Percentiles rank a stretch among this genome's conserved stretches.
phyloP scores from a whole-genome alignment of 2,797 vertebrate genomes.

The Gallinago solitaria region DNA sequence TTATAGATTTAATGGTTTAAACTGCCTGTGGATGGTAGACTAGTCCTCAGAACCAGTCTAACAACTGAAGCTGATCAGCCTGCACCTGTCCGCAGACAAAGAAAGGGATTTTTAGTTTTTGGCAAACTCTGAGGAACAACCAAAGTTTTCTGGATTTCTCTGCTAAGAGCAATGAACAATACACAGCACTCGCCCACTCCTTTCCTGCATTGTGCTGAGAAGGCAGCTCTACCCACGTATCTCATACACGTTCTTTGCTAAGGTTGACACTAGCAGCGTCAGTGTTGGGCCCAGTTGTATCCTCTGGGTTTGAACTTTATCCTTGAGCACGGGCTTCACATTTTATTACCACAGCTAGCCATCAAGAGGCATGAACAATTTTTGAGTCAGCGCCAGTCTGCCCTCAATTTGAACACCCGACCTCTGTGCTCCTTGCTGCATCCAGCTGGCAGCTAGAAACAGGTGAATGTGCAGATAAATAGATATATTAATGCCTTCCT shows the following conservation, averaged over 20 bases:
- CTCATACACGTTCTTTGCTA: background rate
- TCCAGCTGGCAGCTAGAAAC: background rate
- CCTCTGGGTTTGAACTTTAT: background rate
- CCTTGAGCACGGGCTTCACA: background rate
- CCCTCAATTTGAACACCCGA: background rate
- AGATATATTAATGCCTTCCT: background rate
- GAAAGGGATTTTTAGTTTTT: background rate
- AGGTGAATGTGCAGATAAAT: background rate
- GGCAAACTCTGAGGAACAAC: background rate
- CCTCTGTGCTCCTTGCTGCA: background rate
- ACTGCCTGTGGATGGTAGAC: background rate
- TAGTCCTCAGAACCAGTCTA: background rate
- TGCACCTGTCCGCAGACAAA: background rate
- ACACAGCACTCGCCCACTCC: background rate
- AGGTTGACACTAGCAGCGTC: background rate
- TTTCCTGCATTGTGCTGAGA: background rate
- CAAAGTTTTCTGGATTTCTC: background rate
- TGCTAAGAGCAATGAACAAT: background rate
- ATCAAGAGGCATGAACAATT: accelerated
- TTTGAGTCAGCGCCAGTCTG: background rate
- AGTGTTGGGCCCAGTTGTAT: background rate
- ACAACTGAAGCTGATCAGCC: background rate
- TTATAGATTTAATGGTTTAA: background rate
- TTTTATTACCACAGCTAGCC: background rate
- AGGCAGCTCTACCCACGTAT: background rate